Percentiles rank a stretch among this genome's conserved stretches.
Conservation (phyloP, 2,888 invertebrate genomes). For the Actias luna region DNA sequence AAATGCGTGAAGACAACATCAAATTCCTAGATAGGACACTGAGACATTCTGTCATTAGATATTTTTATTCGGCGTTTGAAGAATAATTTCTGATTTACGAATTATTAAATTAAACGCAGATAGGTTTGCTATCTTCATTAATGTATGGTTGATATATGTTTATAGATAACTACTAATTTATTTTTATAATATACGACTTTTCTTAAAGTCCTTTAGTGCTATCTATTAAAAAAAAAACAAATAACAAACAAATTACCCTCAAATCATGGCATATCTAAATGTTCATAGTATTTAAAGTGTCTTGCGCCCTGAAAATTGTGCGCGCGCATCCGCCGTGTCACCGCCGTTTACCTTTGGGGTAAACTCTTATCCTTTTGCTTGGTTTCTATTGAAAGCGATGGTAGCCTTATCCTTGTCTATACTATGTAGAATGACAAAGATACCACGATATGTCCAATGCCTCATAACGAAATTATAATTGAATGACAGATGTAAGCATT, state of each 20-base stretch:
- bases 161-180: not conserved
- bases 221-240: not conserved
- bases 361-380: conserved; percentile 32
- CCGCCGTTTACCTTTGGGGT: conserved; percentile 49
- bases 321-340: conserved; percentile 71
- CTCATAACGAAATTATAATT: too few relatives aligned
- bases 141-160: not conserved
- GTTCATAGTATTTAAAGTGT: conserved; percentile 63
- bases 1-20: conserved; percentile 51
- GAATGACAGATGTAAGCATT: too few relatives aligned
- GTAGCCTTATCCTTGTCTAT: conserved; percentile 35
- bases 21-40: conserved; percentile 52
- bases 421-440: conserved; percentile 26
- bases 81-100: not conserved
- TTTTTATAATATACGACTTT: not conserved
- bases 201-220: not conserved
- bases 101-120: not conserved
- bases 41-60: not conserved
- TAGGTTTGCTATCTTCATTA: not conserved
- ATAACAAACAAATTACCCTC: not conserved
- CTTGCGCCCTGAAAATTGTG: conserved; percentile 75
- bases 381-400: conserved; percentile 36
- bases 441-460: not conserved
- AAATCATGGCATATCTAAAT: conserved; percentile 48
- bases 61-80: not conserved